Conservation (phyloP, 2,113 vertebrate genomes). For the Cnemophilus loriae region DNA sequence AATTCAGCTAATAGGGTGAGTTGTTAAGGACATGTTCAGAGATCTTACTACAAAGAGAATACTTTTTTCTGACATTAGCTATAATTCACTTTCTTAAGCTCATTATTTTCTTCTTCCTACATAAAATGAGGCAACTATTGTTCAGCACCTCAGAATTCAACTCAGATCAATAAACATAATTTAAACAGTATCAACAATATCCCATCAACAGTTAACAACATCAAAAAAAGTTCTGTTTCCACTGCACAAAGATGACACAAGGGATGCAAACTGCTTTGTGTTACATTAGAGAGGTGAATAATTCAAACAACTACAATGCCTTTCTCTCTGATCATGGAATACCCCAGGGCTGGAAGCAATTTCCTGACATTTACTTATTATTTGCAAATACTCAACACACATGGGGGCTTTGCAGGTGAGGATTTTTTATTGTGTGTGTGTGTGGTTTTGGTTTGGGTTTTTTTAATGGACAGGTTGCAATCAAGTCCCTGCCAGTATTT, state of each 20-base stretch:
- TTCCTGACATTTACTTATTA: conserved; percentile 10
- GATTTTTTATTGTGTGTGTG: not conserved
- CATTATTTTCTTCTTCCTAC: not conserved
- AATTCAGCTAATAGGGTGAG: not conserved
- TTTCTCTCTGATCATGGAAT: conserved; percentile 17
- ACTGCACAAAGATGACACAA: conserved; percentile 7
- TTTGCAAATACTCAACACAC: not conserved
- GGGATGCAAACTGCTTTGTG: conserved; percentile 12
- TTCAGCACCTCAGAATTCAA: not conserved
- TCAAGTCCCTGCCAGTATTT: not conserved
- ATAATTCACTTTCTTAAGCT: not conserved
- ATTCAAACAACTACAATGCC: conserved; percentile 6
- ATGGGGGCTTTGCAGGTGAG: not conserved
- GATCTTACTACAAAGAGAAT: not conserved
- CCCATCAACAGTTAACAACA: conserved; percentile 22
- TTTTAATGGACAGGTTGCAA: not conserved
- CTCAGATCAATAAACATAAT: conserved; percentile 35
- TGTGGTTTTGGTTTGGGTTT: not conserved
- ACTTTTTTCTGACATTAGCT: not conserved
- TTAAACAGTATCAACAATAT: conserved; percentile 18
- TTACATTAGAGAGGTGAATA: conserved; percentile 48
- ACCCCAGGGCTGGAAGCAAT: not conserved
- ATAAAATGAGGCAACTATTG: not conserved
- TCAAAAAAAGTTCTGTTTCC: conserved; percentile 40
- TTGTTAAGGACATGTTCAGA: not conserved